Evolutionary conservation across 2,888 invertebrate species (phyloP).

Genomic region (Phyllotreta cruciferae): DNA sequence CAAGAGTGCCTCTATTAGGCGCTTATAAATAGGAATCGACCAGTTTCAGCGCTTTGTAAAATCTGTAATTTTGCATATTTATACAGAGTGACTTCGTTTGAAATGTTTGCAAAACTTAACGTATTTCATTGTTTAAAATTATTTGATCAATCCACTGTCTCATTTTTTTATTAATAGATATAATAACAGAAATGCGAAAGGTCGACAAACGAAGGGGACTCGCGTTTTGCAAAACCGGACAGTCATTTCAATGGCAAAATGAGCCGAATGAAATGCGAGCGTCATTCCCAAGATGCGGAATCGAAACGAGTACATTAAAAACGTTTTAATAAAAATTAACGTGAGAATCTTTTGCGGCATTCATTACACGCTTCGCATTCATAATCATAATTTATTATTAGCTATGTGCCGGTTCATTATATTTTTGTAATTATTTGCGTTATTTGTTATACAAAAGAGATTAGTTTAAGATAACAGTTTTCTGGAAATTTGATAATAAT

Average conservation of each 20-base stretch:
- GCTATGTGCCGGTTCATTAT: slow-evolving; percentile 4
- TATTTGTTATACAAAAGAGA: neutral
- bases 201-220: neutral
- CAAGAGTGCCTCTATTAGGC: neutral
- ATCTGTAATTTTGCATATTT: no score
- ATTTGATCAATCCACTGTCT: neutral
- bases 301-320: slow-evolving; percentile 44
- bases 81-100: no score
- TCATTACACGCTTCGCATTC: slow-evolving; percentile 32
- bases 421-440: neutral
- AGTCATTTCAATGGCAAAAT: slow-evolving; percentile 1
- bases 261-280: slow-evolving; percentile 24
- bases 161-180: neutral
- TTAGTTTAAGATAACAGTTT: neutral
- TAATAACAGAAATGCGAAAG: slow-evolving; percentile 17
- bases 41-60: no score
- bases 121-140: no score
- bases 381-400: slow-evolving; percentile 15
- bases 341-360: slow-evolving; percentile 43
- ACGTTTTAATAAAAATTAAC: slow-evolving; percentile 43
- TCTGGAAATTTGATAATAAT: no score
- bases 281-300: slow-evolving; percentile 35
- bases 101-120: no score
- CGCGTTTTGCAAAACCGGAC: slow-evolving; percentile 25
- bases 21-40: no score